Percentiles rank a stretch among this genome's conserved stretches.
phyloP scores from a whole-genome alignment of 2,113 vertebrate genomes.

The Zingel zingel region DNA sequence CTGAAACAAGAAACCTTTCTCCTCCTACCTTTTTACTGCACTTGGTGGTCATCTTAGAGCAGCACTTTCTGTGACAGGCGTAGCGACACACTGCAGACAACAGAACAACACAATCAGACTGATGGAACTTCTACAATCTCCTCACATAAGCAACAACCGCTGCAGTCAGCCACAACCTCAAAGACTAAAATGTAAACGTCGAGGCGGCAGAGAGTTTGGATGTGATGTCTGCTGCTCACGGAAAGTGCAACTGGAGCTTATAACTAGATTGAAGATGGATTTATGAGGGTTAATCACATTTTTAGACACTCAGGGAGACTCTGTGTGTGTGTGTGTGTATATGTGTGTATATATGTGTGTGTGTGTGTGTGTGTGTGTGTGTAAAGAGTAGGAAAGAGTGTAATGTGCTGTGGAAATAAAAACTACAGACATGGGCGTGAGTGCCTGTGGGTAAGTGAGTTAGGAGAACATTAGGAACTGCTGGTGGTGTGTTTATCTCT shows the following conservation, averaged over 20 bases:
- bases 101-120: constrained; percentile 37
- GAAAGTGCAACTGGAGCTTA: constrained; percentile 30
- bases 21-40: constrained; percentile 95
- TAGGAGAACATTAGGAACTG: constrained; percentile 60
- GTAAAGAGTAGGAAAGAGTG: constrained; percentile 9
- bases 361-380: constrained; percentile 28
- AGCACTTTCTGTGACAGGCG: constrained; percentile 98
- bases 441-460: constrained; percentile 59
- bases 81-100: constrained; percentile 91
- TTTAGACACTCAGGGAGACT: constrained; percentile 27
- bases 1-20: neutral
- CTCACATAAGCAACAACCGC: neutral
- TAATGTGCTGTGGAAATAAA: constrained; percentile 54
- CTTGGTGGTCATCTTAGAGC: constrained; percentile 91
- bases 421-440: constrained; percentile 43
- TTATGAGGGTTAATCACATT: constrained; percentile 58
- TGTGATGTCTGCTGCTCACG: neutral
- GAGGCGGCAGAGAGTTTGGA: neutral
- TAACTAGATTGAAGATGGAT: constrained; percentile 61
- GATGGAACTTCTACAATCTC: neutral
- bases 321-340: neutral
- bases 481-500: constrained; percentile 11
- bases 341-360: constrained; percentile 29
- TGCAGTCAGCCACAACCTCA: constrained; percentile 8
- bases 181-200: neutral